phyloP scores from a whole-genome alignment of 2,797 vertebrate species.

The Argentina silus region DNA sequence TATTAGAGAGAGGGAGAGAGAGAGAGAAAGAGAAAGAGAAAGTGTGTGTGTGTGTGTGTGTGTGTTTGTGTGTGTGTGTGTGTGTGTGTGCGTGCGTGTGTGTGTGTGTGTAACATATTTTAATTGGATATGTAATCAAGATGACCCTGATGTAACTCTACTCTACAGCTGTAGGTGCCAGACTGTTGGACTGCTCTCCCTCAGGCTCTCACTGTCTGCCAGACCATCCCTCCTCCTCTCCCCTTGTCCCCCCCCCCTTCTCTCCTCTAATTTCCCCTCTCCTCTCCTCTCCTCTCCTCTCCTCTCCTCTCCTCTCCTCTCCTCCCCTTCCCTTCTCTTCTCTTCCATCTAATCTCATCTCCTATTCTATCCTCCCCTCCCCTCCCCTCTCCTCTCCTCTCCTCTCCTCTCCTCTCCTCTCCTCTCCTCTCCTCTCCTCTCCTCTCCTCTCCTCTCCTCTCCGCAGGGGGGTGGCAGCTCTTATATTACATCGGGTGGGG shows the following conservation, averaged over 20 bases:
- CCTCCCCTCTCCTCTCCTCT: background rate
- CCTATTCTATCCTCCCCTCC: no score
- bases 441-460: no score
- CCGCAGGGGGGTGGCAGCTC: no score
- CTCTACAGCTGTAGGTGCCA: background rate
- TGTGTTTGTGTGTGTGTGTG: constrained; percentile 12
- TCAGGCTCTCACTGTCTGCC: background rate
- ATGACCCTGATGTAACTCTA: constrained; percentile 8
- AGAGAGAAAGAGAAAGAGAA: constrained; percentile 7
- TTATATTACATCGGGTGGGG: no score
- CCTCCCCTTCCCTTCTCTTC: background rate
- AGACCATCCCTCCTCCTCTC: background rate
- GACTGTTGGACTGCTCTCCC: background rate
- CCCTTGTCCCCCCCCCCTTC: background rate
- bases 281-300: background rate
- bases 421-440: no score
- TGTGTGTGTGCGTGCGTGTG: background rate
- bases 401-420: background rate
- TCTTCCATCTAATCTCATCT: background rate
- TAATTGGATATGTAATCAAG: constrained; percentile 6
- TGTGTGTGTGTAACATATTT: background rate
- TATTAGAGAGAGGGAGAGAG: background rate
- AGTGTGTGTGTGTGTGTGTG: constrained; percentile 17
- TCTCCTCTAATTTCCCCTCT: no score
- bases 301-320: background rate